Conservation (phyloP, 2,113 vertebrate species). For the Amphiprion ocellaris region DNA sequence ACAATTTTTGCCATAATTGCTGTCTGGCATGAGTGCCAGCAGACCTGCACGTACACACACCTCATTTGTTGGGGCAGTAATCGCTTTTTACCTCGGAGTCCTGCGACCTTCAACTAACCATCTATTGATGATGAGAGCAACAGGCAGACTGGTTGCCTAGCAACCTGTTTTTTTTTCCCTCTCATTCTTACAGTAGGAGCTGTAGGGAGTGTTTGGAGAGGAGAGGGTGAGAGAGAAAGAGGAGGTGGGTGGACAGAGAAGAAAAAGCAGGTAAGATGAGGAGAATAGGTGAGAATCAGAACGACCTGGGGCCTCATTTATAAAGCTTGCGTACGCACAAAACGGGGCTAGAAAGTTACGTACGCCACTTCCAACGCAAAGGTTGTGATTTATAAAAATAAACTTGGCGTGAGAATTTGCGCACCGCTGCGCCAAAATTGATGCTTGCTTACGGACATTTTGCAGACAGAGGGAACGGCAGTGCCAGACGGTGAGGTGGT, state of each 20-base stretch:
- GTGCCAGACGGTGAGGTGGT: too few relatives aligned
- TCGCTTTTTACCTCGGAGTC: constrained; percentile 66
- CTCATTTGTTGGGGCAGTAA: constrained; percentile 64
- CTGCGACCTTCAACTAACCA: constrained; percentile 73
- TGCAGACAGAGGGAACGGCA: too few relatives aligned
- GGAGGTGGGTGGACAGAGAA: constrained; percentile 32
- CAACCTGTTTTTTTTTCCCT: constrained; percentile 53
- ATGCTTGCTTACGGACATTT: too few relatives aligned
- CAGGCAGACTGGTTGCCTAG: constrained; percentile 74
- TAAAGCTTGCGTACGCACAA: too few relatives aligned
- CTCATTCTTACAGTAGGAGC: constrained; percentile 49
- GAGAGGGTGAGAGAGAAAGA: constrained; percentile 1
- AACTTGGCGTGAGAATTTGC: too few relatives aligned
- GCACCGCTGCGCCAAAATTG: too few relatives aligned
- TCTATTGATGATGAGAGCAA: constrained; percentile 67
- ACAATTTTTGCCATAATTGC: constrained; percentile 63
- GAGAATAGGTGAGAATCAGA: constrained; percentile 26
- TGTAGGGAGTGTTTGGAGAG: constrained; percentile 29
- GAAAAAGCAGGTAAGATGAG: constrained; percentile 17
- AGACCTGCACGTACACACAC: constrained; percentile 14
- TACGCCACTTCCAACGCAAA: too few relatives aligned
- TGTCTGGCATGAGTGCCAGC: constrained; percentile 42
- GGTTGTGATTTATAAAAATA: too few relatives aligned
- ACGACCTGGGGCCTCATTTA: too few relatives aligned
- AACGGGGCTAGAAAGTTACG: too few relatives aligned